Evolutionary conservation across 2,113 vertebrate species (phyloP), one percentile per base, ranked within the genome.

Genomic region (Hydropotes inermis): DNA sequence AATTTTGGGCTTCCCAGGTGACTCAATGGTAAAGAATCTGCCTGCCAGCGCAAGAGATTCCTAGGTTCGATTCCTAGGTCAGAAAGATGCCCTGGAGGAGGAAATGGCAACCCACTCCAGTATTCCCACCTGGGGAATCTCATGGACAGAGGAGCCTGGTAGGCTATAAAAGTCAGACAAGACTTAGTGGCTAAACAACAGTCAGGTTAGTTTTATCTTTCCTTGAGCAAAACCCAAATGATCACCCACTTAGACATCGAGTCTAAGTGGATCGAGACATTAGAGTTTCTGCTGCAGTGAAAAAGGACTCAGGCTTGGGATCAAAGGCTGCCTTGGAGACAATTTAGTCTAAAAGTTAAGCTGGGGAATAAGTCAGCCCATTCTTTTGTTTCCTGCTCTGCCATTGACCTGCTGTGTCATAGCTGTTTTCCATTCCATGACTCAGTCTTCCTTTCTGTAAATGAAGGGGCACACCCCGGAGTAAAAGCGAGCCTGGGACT

Each of bases 371-470:
- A 25, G 4, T 19, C 25, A 2, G 13, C 14, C 50, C 28, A 30
- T 21, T 61, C 57, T 85, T 81, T 23, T 8, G 64, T 57, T 57
- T 82, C 83, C 19, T 25, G 55, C 74, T 55, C 13, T 7, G 21
- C 84, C 25, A 2, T 0, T 60, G 67, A 43, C 15, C 54, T 50
- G 95, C 79, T 54, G 47, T 17, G 60, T 84, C 50, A 67, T 2
- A 0, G 27, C 14, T 61, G 83, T 89, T 89, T 74, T 86, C 87
- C 79, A 74, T 7, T 13, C 60, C 6, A 21, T 78, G 96, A 95
- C 28, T 95, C 96, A 87, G 89, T 21, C 43, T 92, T 82, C 94
- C 84, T 85, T 82, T 95, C 82, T 60, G 60, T 57, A 39, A 43
- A 28, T 0, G 82, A 45, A 47, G 57, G 45, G 87, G 12, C 95